phyloP scores from a whole-genome alignment of 2,113 vertebrate genomes.

The Tyrannus savana region DNA sequence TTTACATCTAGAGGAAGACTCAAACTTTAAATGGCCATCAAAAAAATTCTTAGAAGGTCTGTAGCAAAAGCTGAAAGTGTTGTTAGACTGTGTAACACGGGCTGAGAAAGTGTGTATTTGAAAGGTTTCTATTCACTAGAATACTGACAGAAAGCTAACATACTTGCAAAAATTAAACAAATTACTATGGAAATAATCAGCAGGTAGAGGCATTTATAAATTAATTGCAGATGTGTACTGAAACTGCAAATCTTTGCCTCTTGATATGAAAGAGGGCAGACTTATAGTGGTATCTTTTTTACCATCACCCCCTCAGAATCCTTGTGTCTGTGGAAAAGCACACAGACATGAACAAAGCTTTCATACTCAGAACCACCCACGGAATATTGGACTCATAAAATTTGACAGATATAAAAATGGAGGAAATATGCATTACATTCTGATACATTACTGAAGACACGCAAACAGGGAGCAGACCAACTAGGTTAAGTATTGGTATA shows the following conservation, averaged over 20 bases:
- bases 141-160: not conserved
- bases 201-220: not conserved
- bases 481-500: constrained; percentile 58
- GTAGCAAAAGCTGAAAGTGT: not conserved
- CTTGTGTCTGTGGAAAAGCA: not conserved
- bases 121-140: not conserved
- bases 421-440: constrained; percentile 26
- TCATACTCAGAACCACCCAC: not conserved
- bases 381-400: constrained; percentile 8
- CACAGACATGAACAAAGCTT: not conserved
- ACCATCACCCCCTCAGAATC: not conserved
- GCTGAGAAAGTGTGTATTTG: not conserved
- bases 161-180: not conserved
- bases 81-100: not conserved
- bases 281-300: not conserved
- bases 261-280: not conserved
- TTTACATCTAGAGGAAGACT: not conserved
- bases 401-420: constrained; percentile 26
- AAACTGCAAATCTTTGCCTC: not conserved
- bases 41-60: not conserved
- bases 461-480: constrained; percentile 43
- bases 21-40: not conserved
- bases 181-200: not conserved
- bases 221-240: not conserved
- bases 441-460: not conserved